Evolutionary conservation across 1,140 invertebrate species (phyloP), one percentile per base, ranked within the genome.

Genomic region (Popillia japonica): DNA sequence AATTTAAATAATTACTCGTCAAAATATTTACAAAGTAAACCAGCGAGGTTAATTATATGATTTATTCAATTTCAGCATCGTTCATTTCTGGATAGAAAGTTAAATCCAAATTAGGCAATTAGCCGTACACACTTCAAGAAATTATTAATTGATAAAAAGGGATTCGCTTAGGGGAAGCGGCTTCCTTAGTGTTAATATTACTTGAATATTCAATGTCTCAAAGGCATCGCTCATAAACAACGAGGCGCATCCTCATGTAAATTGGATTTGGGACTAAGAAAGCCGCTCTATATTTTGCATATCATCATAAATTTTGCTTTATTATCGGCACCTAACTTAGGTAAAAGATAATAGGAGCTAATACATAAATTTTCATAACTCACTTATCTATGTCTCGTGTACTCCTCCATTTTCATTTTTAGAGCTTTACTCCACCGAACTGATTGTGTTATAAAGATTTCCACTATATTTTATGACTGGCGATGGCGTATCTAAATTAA

Each of bases 261-360:
- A 74, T 74, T 74, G 72, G 72, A 74, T 74, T 74, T 74, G 72
- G 72, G 41, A 74, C 40, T 74, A 74, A 74, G 72, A 74, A 68
- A 23, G 44, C 41, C 40, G 41, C 72, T 40, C 41, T 41, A 74
- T 74, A 74, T 74, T 74, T 74, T 74, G 72, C 72, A 74, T 44
- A 44, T 74, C 14, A 74, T 74, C 72, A 44, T 44, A 44, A 74
- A 74, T 74, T 74, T 74, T 44, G 72, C 61, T 68, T 74, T 44
- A 74, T 74, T 74, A 74, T 74, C 72, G 41, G 41, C 72, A 74
- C 41, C 72, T 74, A 74, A 74, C 41, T 74, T 74, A n/a, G 41
- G 72, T 20, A 42, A 74, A 41, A 74, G 72, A 74, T 74, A 74
- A 74, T 44, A 40, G 40, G 40, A 34, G 40, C 41, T 41, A 74